phyloP scores from a whole-genome alignment of 35 echinoderm and acorn worm genomes.

The Ophioderma brevispina region DNA sequence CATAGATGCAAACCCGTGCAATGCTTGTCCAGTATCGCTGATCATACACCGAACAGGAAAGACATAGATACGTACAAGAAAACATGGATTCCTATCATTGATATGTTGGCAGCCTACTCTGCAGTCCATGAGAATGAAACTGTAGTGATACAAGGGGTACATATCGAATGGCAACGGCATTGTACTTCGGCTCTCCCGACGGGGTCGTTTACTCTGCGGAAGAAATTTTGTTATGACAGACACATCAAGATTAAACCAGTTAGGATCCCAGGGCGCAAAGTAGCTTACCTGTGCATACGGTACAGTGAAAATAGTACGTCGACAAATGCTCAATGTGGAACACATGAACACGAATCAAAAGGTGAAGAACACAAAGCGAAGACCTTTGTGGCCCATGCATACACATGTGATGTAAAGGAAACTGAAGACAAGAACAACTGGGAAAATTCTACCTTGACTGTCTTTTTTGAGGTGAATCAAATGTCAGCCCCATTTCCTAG shows the following conservation, averaged over 20 bases:
- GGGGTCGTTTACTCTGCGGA: slow-evolving; percentile 35
- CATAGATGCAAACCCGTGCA: slow-evolving; percentile 53
- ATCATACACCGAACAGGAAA: not conserved
- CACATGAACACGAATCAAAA: slow-evolving; percentile 27
- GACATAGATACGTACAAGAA: slow-evolving; percentile 61
- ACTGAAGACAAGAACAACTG: slow-evolving; percentile 42
- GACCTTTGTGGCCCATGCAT: slow-evolving; percentile 67
- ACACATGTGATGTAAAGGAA: slow-evolving; percentile 34
- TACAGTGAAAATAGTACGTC: not conserved
- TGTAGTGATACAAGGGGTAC: slow-evolving; percentile 61
- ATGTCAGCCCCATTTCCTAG: slow-evolving; percentile 62
- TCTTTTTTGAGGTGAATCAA: slow-evolving; percentile 63
- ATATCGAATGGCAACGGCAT: slow-evolving; percentile 51
- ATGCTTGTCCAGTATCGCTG: slow-evolving; percentile 49
- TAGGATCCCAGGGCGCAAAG: not conserved
- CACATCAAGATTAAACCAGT: slow-evolving; percentile 14
- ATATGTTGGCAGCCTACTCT: slow-evolving; percentile 72
- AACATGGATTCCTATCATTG: slow-evolving; percentile 70
- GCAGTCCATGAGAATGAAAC: slow-evolving; percentile 80
- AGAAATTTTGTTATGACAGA: slow-evolving; percentile 43
- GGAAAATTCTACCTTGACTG: too few species aligned
- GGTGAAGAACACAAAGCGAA: slow-evolving; percentile 16
- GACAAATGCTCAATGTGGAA: not conserved
- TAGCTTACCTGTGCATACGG: slow-evolving; percentile 67
- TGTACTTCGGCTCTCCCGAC: not conserved